Base-by-base conservation (phyloP, 2,888 invertebrate species). In the Calephelis perditalis region DNA sequence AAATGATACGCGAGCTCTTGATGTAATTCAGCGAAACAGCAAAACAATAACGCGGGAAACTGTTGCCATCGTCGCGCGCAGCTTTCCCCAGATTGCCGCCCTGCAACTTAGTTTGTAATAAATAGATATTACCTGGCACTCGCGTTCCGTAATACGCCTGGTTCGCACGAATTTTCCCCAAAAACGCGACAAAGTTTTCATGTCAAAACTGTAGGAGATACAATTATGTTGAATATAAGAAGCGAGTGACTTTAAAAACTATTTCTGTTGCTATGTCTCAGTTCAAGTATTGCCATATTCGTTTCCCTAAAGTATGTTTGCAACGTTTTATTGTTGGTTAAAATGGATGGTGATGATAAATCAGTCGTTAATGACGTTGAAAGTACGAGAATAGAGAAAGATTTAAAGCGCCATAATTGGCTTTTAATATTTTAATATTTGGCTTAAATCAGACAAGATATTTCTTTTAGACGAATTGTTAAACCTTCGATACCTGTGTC, bases 1-100 rank as follows among this genome's bases (percentile, higher is more conserved):
- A 36, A 54, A 54, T 10, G 10, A 12, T 10, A 5, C 7, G 7
- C 2, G 11, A 8, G 47, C 52, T 54, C 52, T 54, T 54, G 35
- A 35, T 52, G 11, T 35, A 52, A 11, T 52, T 35, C 1, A 6
- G 35, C 52, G 36, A 52, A 52, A 52, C 11, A 35, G 35, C 52
- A 52, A 52, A 52, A 52, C 11, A 35, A 52, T n/a, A 36, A 15
- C 52, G 52, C 36, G 52, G 52, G 52, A 52, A 52, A 52, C 26
- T 11, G 35, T 6, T 10, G n/a, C 11, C 11, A 52, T 4, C 52
- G 52, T 35, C 52, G 52, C 52, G 52, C 52, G 52, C 52, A 52
- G 26, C 52, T 35, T 7, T 6, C 52, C 2, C 2, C 6, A 6
- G 11, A 52, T 52, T 52, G 52, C 52, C 52, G 52, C 52, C 52